phyloP scores from a whole-genome alignment of 2,888 invertebrate genomes.

The Lithophane semibrunnea region DNA sequence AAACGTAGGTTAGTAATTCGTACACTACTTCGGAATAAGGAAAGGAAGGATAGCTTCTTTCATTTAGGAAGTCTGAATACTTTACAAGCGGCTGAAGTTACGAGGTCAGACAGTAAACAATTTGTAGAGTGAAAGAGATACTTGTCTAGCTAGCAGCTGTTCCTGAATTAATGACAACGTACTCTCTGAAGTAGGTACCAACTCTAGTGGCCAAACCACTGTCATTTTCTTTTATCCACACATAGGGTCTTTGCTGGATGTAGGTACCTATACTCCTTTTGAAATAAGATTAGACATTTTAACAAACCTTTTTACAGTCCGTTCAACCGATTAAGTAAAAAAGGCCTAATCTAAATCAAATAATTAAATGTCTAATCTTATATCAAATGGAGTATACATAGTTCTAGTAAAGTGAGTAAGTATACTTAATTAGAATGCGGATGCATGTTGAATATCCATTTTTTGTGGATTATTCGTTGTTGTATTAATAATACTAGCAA shows the following conservation, averaged over 20 bases:
- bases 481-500: neutral
- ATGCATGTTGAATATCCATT: neutral
- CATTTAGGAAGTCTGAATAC: conserved; percentile 28
- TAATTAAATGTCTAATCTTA: no score
- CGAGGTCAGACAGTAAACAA: conserved; percentile 33
- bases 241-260: no score
- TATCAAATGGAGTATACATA: no score
- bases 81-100: conserved; percentile 32
- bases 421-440: no score
- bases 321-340: no score
- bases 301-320: no score
- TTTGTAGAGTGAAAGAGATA: conserved; percentile 20
- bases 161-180: conserved; percentile 37
- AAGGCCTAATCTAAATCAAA: no score
- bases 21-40: neutral
- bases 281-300: no score
- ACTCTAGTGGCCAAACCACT: neutral
- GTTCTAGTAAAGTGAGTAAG: no score
- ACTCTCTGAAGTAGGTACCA: neutral
- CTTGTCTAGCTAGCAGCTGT: neutral
- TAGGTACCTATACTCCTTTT: no score
- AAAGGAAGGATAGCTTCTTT: neutral
- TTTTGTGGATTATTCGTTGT: neutral
- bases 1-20: neutral
- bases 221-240: neutral